Evolutionary conservation across 1,140 invertebrate species (phyloP), one percentile per base, ranked within the genome.

Genomic region (Scaptomyza pallida): DNA sequence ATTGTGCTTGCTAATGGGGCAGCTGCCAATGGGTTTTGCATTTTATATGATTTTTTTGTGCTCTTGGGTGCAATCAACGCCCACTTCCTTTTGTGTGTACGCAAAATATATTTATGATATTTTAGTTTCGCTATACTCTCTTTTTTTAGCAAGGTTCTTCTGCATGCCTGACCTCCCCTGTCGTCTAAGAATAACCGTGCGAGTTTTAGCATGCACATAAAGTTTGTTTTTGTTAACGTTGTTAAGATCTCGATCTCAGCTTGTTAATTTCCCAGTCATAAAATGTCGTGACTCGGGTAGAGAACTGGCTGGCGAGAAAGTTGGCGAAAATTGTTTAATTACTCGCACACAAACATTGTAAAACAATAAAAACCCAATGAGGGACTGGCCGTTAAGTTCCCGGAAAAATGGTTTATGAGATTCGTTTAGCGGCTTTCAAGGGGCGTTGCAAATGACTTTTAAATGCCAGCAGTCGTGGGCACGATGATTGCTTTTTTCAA

Each of bases 371-470:
- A 80, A 64, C 21, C 13, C 9, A 43, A 52, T 21, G 43, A 64
- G 35, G 26, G 51, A 21, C 48, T 26, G 26, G 26, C 3, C 1
- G 33, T 19, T 15, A 41, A 35, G 48, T 81, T 68, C 50, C 59
- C 3, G 59, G 69, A 70, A 81, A 81, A 65, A 43, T 51, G 45
- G 47, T 88, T 88, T 86, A 88, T 78, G 82, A 51, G 65, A 5
- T 26, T 60, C 62, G 71, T 83, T 74, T 47, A 67, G 78, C 75
- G 79, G 75, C 79, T 71, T 59, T 19, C 61, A 63, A 86, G 82
- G 81, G 81, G 81, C 81, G 81, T 88, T 88, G 73, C 77, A 86
- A 86, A 86, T 86, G 81, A 86, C 81, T 86, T 86, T 86, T 86
- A 86, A 86, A 86, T 86, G 81, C 74, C 74, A 65, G 37, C 45